Evolutionary conservation across 2,113 vertebrate genomes (phyloP).

Genomic region (Stigmatopora nigra): DNA sequence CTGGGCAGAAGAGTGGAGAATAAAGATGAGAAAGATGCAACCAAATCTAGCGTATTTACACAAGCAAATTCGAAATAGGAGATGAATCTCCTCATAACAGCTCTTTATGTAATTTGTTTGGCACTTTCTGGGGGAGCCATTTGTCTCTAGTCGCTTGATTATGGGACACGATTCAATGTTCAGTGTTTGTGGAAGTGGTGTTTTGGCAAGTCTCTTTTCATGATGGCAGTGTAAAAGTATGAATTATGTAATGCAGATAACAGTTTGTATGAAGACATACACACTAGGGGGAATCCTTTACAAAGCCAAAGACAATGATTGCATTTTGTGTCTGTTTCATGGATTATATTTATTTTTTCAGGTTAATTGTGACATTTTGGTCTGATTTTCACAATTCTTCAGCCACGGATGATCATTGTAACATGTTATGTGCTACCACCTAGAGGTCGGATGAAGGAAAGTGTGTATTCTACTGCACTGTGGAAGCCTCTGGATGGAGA

Average conservation of each 20-base stretch:
- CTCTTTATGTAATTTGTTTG: constrained; percentile 50
- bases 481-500: constrained; percentile 52
- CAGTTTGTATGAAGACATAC: constrained; percentile 29
- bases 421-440: constrained; percentile 45
- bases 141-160: constrained; percentile 35
- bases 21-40: constrained; percentile 25
- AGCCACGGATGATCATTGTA: neutral
- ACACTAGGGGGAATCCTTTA: constrained; percentile 19
- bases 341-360: neutral
- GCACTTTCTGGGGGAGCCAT: constrained; percentile 37
- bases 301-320: constrained; percentile 10
- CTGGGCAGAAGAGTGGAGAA: constrained; percentile 71
- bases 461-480: constrained; percentile 9
- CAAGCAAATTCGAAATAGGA: constrained; percentile 15
- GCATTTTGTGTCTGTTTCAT: neutral
- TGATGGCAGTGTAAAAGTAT: constrained; percentile 55
- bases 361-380: neutral
- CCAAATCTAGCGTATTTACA: neutral
- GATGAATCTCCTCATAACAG: constrained; percentile 34
- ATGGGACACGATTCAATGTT: constrained; percentile 26
- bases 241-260: constrained; percentile 58
- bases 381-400: neutral
- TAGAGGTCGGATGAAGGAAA: constrained; percentile 31
- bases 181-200: constrained; percentile 23
- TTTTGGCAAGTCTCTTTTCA: constrained; percentile 52